Percentiles rank a stretch among this genome's conserved stretches.
Evolutionary conservation across 2,113 vertebrate genomes (phyloP).

Genomic region (Tragulus kanchil): DNA sequence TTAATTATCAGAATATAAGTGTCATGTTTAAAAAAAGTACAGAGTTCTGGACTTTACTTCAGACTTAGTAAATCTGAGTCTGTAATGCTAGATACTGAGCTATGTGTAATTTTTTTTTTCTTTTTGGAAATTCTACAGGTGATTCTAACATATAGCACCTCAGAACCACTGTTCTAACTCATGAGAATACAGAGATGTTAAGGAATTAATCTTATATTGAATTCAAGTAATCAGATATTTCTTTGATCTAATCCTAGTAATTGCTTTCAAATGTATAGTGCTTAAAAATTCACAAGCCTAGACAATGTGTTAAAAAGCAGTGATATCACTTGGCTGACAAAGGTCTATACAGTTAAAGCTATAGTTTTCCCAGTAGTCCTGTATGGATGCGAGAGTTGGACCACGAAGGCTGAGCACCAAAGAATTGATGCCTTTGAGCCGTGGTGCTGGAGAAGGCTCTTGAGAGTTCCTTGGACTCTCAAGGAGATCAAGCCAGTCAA

Average conservation of each 20-base stretch:
- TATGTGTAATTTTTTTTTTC: not conserved
- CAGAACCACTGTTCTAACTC: not conserved
- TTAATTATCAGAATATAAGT: not conserved
- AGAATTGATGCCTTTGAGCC: no score
- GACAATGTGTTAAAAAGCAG: no score
- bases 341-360: no score
- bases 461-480: no score
- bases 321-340: no score
- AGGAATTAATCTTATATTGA: conserved; percentile 14
- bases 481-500: no score
- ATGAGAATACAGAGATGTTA: conserved; percentile 1
- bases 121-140: not conserved
- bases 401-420: no score
- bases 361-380: no score
- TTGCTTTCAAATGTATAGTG: not conserved
- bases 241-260: not conserved
- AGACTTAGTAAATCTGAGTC: not conserved
- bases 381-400: no score
- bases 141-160: not conserved
- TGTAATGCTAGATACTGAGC: not conserved
- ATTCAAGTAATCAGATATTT: conserved; percentile 35
- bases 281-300: not conserved
- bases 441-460: no score
- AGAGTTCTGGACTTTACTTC: not conserved
- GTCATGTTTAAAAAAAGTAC: not conserved